Evolutionary conservation across 2,888 invertebrate species (phyloP), one percentile per base, ranked within the genome.

Genomic region (Rosalia funebris): DNA sequence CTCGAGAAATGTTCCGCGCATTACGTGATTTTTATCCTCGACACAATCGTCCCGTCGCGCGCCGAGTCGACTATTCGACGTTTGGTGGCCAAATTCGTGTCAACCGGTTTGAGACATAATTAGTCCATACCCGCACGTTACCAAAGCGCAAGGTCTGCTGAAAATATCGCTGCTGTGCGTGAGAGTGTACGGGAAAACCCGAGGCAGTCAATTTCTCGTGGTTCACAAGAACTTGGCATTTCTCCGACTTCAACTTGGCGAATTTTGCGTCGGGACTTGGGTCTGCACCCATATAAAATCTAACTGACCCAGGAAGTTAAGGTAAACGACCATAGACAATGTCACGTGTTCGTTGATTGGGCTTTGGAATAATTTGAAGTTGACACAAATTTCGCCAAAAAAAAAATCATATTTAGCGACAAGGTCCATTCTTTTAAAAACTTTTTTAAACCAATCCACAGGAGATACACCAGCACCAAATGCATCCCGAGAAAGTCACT

Each of bases 161-260:
- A 46, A 25, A 46, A 46, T 15, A 46, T 46, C 46, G 46, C 20
- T 11, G 46, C 46, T 46, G 46, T 46, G 20, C 46, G 46, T 25
- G 25, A 11, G 25, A 46, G 46, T 25, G 46, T 20, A 25, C 32
- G 15, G 14, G 32, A 47, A 12, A 37, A 37, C 14, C 37, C 37
- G 37, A 37, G 37, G 37, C 37, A 37, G 37, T 37, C 37, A 14
- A 37, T 37, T 37, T 12, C 14, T 11, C 37, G 14, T 12, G 11
- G n/a, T 11, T n/a, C 37, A n/a, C 37, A 37, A 37, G 11, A 37
- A 37, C n/a, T 12, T 2, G 14, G 11, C 25, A 3, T 25, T 25
- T 25, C 25, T 3, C 25, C 3, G 25, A 25, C 25, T 25, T 25
- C 25, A 25, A 25, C 25, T 25, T 25, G 25, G 25, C 25, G 25